Evolutionary conservation across 1,140 invertebrate genomes (phyloP), one percentile per base, ranked within the genome.

Genomic region (Augochlora pura): DNA sequence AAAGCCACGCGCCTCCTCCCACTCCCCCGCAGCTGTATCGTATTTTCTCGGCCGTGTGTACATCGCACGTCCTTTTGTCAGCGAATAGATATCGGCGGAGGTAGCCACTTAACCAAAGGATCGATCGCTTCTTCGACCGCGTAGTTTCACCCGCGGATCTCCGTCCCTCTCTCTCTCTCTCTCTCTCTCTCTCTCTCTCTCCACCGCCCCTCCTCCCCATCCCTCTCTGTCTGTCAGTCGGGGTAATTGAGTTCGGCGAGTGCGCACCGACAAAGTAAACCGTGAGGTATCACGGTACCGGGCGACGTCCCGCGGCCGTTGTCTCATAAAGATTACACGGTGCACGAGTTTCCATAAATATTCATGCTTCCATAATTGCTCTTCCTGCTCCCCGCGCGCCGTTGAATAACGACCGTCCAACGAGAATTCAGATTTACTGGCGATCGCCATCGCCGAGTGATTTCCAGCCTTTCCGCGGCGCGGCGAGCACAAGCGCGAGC

Each of bases 261-360:
- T 49, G 65, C 64, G 80, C 46, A 76, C 83, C 84, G 84, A 85
- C 83, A 85, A 85, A 85, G 84, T 85, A 85, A 85, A 85, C 83
- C 79, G 83, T 81, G 79, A 85, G 76, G 57, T 68, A 81, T 81
- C 74, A 49, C 69, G 57, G 68, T 79, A 23, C 46, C 49, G 60
- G 74, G 62, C 80, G 83, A 86, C 66, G 71, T 85, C 78, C 69
- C 67, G 68, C 81, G 74, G 78, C 66, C 74, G 83, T 85, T 85
- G 69, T 84, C 82, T 82, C 84, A 81, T 86, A 86, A 85, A 85
- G 84, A 86, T 86, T 86, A 86, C 84, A 86, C 75, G 80, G 71
- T 86, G 62, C 80, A 65, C 83, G 75, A 54, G 54, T 86, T 86
- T 86, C 80, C 84, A 86, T 86, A 85, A 86, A 86, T 86, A 86